A percentile compares a stretch with the other conserved stretches of the same genome.
Conservation (phyloP, 2,113 vertebrate species). For the Burhinus oedicnemus region DNA sequence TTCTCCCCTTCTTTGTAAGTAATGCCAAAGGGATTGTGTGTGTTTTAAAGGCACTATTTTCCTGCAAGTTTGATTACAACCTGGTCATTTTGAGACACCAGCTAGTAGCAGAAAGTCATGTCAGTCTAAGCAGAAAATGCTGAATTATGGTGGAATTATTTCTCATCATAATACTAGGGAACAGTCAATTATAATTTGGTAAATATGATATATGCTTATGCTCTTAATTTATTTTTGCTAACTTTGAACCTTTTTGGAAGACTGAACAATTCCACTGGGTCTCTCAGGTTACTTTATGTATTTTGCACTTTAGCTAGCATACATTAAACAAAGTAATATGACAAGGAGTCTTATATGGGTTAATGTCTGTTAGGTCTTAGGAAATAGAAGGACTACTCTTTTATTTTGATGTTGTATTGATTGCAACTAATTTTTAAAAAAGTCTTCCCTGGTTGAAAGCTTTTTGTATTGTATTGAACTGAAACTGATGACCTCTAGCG, state of each 20-base stretch:
- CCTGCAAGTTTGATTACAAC: background rate
- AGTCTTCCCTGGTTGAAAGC: background rate
- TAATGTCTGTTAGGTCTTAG: background rate
- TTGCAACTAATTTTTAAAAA: background rate
- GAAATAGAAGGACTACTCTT: background rate
- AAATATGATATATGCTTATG: background rate
- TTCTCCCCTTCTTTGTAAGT: background rate
- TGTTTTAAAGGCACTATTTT: background rate
- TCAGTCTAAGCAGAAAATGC: background rate
- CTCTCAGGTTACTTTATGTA: background rate
- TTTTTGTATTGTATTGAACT: background rate
- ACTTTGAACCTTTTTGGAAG: background rate
- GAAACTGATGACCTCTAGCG: constrained; percentile 39
- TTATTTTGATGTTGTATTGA: background rate
- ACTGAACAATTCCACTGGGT: background rate
- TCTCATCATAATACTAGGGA: background rate
- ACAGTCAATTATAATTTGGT: background rate
- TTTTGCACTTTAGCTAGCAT: background rate
- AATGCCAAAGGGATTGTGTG: background rate
- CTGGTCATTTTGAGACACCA: background rate
- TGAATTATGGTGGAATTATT: background rate
- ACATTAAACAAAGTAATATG: background rate
- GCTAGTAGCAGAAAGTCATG: background rate
- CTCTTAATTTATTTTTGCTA: background rate
- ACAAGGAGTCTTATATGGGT: background rate